Conservation (phyloP, 2,797 vertebrate genomes). For the Calcarius lapponicus region DNA sequence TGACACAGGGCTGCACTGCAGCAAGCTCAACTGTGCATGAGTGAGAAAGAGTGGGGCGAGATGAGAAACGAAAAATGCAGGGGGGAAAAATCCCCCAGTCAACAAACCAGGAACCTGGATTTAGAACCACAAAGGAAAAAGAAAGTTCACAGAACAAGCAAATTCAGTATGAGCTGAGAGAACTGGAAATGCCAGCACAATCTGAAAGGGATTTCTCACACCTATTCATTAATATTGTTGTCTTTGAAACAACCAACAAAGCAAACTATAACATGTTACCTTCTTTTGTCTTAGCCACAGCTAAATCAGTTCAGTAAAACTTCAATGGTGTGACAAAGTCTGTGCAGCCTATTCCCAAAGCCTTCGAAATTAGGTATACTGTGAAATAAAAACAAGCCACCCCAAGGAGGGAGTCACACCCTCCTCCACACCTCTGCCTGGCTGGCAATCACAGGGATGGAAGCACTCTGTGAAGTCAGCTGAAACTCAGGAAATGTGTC, state of each 20-base stretch:
- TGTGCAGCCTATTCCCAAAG: not conserved
- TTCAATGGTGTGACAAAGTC: not conserved
- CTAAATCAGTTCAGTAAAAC: not conserved
- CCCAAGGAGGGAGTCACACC: not conserved
- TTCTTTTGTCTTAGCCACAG: not conserved
- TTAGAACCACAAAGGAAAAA: not conserved
- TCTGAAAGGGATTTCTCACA: conserved; percentile 2
- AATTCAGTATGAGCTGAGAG: not conserved
- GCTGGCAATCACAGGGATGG: not conserved
- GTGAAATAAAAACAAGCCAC: not conserved
- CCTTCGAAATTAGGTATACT: not conserved
- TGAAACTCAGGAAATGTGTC: not conserved
- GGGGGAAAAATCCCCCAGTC: fast-evolving
- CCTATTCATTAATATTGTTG: not conserved
- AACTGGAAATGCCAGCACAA: not conserved
- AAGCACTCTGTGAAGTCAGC: not conserved
- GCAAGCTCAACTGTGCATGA: not conserved
- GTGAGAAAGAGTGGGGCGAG: not conserved
- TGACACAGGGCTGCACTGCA: not conserved
- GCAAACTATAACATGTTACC: not conserved
- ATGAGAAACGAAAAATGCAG: not conserved
- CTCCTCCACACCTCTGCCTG: conserved; percentile 22
- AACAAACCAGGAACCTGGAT: not conserved
- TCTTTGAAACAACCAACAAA: conserved; percentile 42
- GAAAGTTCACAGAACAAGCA: not conserved